Percentiles rank a stretch among this genome's conserved stretches.
These are phyloP conservation scores for Gymnoscelis rufifasciata DNA, from an alignment of 2,888 invertebrate species.

Conservation along the genomic window DNA sequence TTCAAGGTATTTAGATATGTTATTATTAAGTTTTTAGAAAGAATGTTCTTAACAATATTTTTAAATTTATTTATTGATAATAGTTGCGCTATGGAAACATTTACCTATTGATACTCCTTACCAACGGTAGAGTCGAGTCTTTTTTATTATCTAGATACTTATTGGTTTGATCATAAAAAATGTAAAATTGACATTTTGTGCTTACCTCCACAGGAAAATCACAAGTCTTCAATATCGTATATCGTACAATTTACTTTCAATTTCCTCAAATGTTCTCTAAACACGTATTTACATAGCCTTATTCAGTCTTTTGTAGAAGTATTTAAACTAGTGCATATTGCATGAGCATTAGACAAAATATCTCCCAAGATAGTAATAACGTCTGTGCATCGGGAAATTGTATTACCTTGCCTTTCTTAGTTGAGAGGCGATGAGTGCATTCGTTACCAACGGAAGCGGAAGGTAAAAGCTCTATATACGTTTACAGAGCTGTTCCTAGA, in stretches of 20 bases:
- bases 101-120: too few species aligned
- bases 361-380: constrained; percentile 69
- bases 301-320: constrained; percentile 36
- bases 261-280: constrained; percentile 30
- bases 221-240: too few species aligned
- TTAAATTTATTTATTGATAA: too few species aligned
- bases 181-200: too few species aligned
- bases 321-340: constrained; percentile 56
- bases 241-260: constrained; percentile 31
- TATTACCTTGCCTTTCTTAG: constrained; percentile 62
- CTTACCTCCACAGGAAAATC: too few species aligned
- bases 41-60: too few species aligned
- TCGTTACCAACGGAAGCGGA: constrained; percentile 56
- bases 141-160: too few species aligned
- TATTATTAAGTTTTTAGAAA: too few species aligned
- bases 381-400: constrained; percentile 62
- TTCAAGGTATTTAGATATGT: too few species aligned
- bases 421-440: constrained; percentile 64
- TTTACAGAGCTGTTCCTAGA: constrained; percentile 32
- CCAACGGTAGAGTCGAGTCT: too few species aligned
- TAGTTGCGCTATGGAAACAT: too few species aligned
- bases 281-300: constrained; percentile 27
- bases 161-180: too few species aligned
- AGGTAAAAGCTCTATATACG: constrained; percentile 46
- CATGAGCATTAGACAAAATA: constrained; percentile 65